Evolutionary conservation across 2,888 invertebrate genomes (phyloP).

Genomic region (Spilosoma lubricipeda): DNA sequence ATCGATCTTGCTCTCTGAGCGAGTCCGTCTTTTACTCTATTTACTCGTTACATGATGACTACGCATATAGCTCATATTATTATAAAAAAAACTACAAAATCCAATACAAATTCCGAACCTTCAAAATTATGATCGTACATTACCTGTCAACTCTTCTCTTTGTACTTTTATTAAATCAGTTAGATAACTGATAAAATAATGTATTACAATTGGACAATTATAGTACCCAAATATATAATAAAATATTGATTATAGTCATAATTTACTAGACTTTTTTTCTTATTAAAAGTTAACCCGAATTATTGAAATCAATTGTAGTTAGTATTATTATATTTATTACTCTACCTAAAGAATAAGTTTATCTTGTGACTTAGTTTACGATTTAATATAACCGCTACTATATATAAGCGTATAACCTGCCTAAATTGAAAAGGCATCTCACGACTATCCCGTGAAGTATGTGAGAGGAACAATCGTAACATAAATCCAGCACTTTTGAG

Average conservation of each 20-base stretch:
- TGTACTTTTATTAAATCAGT: background rate
- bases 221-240: background rate
- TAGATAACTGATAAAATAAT: background rate
- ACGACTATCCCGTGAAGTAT: too few relatives aligned
- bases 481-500: background rate
- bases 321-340: background rate
- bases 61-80: background rate
- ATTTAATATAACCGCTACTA: background rate
- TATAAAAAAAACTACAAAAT: background rate
- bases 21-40: too few relatives aligned
- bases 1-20: background rate
- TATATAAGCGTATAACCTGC: background rate
- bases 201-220: background rate
- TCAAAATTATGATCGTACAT: background rate
- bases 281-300: background rate
- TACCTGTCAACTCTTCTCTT: background rate
- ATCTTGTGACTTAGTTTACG: background rate
- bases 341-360: constrained; percentile 7
- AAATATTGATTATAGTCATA: too few relatives aligned
- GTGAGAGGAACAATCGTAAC: background rate
- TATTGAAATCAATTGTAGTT: background rate
- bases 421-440: background rate
- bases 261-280: too few relatives aligned
- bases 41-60: background rate
- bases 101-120: background rate